Evolutionary conservation across 2,113 vertebrate species (phyloP).

Genomic region (Nothoprocta perdicaria): DNA sequence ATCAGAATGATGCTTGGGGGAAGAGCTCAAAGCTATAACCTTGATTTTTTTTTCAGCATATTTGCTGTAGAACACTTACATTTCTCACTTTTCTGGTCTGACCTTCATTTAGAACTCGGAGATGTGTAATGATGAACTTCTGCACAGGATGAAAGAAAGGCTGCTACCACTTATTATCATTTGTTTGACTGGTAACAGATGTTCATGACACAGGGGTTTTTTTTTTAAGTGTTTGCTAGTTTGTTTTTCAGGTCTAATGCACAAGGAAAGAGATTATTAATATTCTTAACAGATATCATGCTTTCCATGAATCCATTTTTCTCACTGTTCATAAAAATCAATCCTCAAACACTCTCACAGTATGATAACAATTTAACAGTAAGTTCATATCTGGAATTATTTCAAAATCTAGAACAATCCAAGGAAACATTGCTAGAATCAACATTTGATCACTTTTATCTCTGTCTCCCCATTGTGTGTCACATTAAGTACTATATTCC

Average conservation of each 20-base stretch:
- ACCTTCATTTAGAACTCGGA: constrained; percentile 48
- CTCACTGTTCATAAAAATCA: background rate
- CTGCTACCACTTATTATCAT: constrained; percentile 33
- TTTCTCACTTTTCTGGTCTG: constrained; percentile 34
- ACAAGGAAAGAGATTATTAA: constrained; percentile 18
- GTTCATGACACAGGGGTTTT: constrained; percentile 24
- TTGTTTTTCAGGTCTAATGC: background rate
- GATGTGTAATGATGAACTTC: constrained; percentile 12
- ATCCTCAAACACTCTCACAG: background rate
- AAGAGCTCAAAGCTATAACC: background rate
- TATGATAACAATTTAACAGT: background rate
- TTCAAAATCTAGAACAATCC: constrained; percentile 8
- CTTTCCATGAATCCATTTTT: constrained; percentile 38
- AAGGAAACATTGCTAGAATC: background rate
- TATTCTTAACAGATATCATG: constrained; percentile 21
- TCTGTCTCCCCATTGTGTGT: background rate
- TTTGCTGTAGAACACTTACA: background rate
- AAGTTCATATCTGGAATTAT: background rate
- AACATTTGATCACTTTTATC: background rate
- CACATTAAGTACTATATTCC: background rate
- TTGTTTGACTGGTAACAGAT: constrained; percentile 56
- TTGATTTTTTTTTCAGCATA: background rate
- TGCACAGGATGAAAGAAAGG: constrained; percentile 37
- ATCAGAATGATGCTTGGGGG: background rate
- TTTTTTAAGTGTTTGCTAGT: constrained; percentile 22